Evolutionary conservation across 2,888 invertebrate genomes (phyloP).

Genomic region (Drosophila hawaiiensis): DNA sequence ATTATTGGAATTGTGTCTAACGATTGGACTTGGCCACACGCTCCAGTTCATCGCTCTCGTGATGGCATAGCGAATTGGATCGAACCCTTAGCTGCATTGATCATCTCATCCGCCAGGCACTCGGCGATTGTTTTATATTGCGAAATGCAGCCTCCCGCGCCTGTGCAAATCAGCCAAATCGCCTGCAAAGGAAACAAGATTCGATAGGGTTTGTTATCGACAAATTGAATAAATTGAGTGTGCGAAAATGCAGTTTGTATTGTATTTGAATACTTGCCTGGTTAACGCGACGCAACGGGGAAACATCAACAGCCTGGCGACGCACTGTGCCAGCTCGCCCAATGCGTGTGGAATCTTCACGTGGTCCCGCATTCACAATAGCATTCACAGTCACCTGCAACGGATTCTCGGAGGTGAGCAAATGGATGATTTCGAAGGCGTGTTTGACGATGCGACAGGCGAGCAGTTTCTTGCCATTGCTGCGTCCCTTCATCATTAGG

Average conservation of each 20-base stretch:
- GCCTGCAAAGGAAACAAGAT: slow-evolving; percentile 86
- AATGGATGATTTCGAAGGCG: slow-evolving; percentile 91
- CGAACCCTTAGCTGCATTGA: slow-evolving; percentile 99
- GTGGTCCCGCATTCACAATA: slow-evolving; percentile 99
- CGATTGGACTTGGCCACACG: slow-evolving; percentile 99
- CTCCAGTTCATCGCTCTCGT: slow-evolving; percentile 99
- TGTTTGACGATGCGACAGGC: slow-evolving; percentile 99
- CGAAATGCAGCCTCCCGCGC: slow-evolving; percentile 99
- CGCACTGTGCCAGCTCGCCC: slow-evolving; percentile 99
- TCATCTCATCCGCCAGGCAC: slow-evolving; percentile 99
- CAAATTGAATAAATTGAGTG: neutral
- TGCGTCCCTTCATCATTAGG: slow-evolving; percentile 99
- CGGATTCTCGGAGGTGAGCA: slow-evolving; percentile 59
- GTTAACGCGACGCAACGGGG: slow-evolving; percentile 98
- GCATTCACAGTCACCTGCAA: slow-evolving; percentile 86
- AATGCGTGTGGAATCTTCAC: slow-evolving; percentile 99
- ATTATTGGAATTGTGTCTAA: slow-evolving; percentile 87
- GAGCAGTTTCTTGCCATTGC: slow-evolving; percentile 99
- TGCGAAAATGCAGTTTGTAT: neutral
- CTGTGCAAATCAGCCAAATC: slow-evolving; percentile 99
- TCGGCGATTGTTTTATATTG: slow-evolving; percentile 99
- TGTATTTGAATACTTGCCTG: slow-evolving; percentile 86
- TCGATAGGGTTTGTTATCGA: neutral
- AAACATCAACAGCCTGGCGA: slow-evolving; percentile 99
- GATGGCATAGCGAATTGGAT: slow-evolving; percentile 99